Conservation (phyloP, 1,140 invertebrate genomes). For the Ridgeia piscesae region DNA sequence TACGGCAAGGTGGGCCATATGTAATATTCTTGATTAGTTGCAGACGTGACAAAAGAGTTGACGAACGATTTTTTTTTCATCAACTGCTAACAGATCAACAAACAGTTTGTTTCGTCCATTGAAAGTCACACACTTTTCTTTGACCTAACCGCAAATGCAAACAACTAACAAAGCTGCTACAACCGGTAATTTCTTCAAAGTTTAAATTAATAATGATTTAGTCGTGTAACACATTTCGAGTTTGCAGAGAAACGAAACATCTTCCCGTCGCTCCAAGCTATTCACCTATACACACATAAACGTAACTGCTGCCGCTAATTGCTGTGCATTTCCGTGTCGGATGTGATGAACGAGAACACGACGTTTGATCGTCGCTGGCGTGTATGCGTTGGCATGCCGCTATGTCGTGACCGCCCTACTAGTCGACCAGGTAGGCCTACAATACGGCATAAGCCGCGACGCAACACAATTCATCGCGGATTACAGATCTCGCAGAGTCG, state of each 20-base stretch:
- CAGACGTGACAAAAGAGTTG: background rate
- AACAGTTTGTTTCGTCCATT: background rate
- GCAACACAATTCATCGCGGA: background rate
- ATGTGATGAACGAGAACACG: background rate
- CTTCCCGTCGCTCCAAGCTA: background rate
- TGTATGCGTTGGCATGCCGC: background rate
- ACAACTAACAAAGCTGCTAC: background rate
- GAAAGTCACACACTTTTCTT: background rate
- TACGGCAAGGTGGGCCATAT: background rate
- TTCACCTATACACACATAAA: background rate
- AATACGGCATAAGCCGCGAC: background rate
- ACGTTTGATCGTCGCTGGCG: background rate
- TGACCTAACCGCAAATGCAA: background rate
- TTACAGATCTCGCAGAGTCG: background rate
- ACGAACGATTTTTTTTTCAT: background rate
- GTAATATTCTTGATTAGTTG: background rate
- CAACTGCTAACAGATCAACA: background rate
- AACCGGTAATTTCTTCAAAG: background rate
- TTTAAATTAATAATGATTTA: background rate
- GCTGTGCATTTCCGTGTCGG: background rate
- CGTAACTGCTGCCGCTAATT: background rate
- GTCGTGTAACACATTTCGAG: background rate
- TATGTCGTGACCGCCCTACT: background rate
- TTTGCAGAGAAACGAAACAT: background rate
- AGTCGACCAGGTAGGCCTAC: background rate